These are phyloP conservation scores for Linepithema humile DNA, from an alignment of 1,140 invertebrate genomes.

Conservation along the genomic window DNA sequence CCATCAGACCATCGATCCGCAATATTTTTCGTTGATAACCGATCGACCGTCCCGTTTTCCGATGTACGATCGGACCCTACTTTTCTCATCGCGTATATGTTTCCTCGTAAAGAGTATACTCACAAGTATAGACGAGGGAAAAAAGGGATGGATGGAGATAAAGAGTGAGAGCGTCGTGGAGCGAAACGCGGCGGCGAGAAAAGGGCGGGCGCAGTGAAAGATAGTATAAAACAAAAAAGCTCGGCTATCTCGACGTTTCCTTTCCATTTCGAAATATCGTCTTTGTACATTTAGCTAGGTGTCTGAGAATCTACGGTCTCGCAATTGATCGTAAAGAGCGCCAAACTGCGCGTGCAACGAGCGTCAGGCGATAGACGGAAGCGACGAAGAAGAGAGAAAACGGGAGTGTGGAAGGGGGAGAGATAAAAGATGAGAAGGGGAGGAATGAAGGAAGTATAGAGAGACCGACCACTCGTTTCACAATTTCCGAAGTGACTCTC, in stretches of 20 bases:
- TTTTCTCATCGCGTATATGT: constrained; percentile 67
- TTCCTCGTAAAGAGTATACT: constrained; percentile 61
- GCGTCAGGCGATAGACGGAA: constrained; percentile 35
- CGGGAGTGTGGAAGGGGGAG: neutral
- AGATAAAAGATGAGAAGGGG: neutral
- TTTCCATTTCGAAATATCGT: constrained; percentile 61
- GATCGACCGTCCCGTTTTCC: constrained; percentile 47
- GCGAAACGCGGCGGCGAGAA: neutral
- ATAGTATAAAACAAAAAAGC: constrained; percentile 57
- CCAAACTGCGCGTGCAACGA: constrained; percentile 53
- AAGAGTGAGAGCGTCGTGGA: constrained; percentile 29
- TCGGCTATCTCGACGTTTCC: constrained; percentile 54
- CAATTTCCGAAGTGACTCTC: constrained; percentile 51
- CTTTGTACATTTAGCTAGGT: constrained; percentile 55
- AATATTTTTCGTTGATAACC: constrained; percentile 67
- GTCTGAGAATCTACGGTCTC: constrained; percentile 57
- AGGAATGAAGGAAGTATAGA: neutral
- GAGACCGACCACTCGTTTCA: constrained; percentile 33
- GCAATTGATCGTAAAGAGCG: constrained; percentile 61
- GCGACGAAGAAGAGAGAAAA: constrained; percentile 18
- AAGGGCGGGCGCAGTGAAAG: constrained; percentile 33
- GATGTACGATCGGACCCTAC: constrained; percentile 36
- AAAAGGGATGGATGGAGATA: neutral
- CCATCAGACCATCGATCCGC: constrained; percentile 33
- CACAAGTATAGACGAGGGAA: constrained; percentile 37